A percentile compares a stretch with the other conserved stretches of the same genome.
phyloP scores from a whole-genome alignment of 2,888 invertebrate species.

The Sicus ferrugineus region DNA sequence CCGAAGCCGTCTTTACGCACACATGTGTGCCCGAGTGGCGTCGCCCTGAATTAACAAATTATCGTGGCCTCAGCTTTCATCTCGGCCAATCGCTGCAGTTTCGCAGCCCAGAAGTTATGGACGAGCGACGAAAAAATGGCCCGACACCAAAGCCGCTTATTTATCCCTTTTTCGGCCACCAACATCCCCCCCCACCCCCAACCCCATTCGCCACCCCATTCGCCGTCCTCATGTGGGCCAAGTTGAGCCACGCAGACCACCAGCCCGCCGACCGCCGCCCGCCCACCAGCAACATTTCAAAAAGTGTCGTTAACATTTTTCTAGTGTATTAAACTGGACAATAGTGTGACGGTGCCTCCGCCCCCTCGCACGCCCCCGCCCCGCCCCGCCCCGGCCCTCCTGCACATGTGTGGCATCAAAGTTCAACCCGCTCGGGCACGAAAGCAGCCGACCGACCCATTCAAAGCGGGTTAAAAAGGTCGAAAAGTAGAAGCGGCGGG shows the following conservation, averaged over 20 bases:
- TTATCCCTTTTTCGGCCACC: conserved; percentile 13
- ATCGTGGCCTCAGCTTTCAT: conserved; percentile 37
- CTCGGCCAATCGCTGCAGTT: conserved; percentile 12
- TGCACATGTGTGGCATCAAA: conserved; percentile 16
- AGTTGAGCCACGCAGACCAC: not conserved
- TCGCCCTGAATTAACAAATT: conserved; percentile 40
- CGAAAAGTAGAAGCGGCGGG: not conserved
- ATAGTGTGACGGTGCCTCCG: not conserved
- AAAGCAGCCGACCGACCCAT: not conserved
- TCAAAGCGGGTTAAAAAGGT: conserved; percentile 5
- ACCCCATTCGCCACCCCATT: not conserved
- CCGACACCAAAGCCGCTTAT: conserved; percentile 7
- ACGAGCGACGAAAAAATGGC: not conserved
- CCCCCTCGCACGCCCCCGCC: not conserved
- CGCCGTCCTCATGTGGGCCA: not conserved
- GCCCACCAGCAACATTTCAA: not conserved
- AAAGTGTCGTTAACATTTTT: conserved; percentile 28
- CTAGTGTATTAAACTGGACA: conserved; percentile 29
- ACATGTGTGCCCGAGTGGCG: conserved; percentile 31
- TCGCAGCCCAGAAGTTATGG: conserved; percentile 2
- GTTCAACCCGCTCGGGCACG: conserved; percentile 21
- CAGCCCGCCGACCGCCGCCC: too few relatives aligned
- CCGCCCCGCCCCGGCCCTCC: not conserved
- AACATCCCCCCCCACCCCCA: not conserved
- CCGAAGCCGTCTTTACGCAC: not conserved